Evolutionary conservation across 2,888 invertebrate genomes (phyloP), one percentile per base, ranked within the genome.

Genomic region (Sminthurides aquaticus): DNA sequence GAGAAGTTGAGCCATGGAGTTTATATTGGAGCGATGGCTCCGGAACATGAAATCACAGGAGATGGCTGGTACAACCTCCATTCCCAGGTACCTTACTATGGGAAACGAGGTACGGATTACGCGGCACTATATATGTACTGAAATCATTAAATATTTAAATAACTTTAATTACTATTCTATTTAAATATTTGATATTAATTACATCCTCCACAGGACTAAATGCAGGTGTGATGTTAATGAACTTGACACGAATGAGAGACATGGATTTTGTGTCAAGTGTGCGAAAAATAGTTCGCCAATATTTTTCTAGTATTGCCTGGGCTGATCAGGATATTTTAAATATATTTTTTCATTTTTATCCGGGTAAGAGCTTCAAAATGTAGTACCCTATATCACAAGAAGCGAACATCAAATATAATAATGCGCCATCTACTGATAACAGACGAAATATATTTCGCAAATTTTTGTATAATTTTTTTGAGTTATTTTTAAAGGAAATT

Each of bases 211-310:
- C n/a, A 58, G 58, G 60, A 3, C 85, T 97, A 0, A 97, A 97
- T 80, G 94, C 96, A 0, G 97, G 96, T 49, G 94, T 97, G 0
- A 96, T 97, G 95, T 79, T 96, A 60, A 97, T 97, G 96, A 95
- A 97, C 79, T 55, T 66, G 59, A 66, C 94, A 0, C 84, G 91
- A 76, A 90, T 97, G 90, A 81, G 95, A 67, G 79, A 83, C 28
- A 91, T 93, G 75, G 83, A 87, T 28, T 96, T 96, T 95, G 86
- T 86, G 66, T 84, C 87, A 67, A 88, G 90, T 77, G 86, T 95
- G 28, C 83, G 88, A 69, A 89, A 91, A 2, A 88, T 93, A 72
- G 89, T 91, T 80, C 84, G 88, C 71, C 86, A 90, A 77, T 96
- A 91, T 80, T 88, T 87, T 77, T 78, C 88, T 18, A 86, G 89